Conservation (phyloP, 92 coral and sea anemone genomes). For the Porites lobata region DNA sequence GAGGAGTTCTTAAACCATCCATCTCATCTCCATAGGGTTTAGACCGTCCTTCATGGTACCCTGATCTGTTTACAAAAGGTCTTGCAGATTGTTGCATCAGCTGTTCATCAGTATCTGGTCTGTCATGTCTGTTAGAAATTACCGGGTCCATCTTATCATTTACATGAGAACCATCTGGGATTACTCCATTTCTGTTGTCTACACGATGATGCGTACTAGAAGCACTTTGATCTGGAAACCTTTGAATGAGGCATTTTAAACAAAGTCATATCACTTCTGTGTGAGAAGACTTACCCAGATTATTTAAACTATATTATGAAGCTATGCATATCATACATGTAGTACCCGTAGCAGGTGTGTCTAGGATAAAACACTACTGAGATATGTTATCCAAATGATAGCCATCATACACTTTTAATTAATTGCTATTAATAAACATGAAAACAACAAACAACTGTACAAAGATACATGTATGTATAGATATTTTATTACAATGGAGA, state of each 20-base stretch:
- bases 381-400: no score
- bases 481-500: no score
- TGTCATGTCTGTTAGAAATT: slow-evolving; percentile 5
- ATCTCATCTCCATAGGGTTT: slow-evolving; percentile 25
- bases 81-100: slow-evolving; percentile 5
- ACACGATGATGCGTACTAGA: slow-evolving; percentile 1
- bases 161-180: background rate
- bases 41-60: background rate
- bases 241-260: background rate
- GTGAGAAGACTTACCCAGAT: no score
- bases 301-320: background rate
- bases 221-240: slow-evolving; percentile 5
- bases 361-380: no score
- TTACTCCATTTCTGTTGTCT: slow-evolving; percentile 12
- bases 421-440: no score
- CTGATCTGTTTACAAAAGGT: slow-evolving; percentile 25
- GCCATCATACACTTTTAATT: no score
- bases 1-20: slow-evolving; percentile 30
- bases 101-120: slow-evolving; percentile 8
- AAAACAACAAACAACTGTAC: no score
- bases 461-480: no score
- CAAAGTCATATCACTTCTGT: background rate
- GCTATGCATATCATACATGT: no score
- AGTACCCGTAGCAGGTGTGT: no score
- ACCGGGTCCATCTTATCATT: slow-evolving; percentile 26